phyloP scores from a whole-genome alignment of 2,113 vertebrate species.

The Tylochromis polylepis region DNA sequence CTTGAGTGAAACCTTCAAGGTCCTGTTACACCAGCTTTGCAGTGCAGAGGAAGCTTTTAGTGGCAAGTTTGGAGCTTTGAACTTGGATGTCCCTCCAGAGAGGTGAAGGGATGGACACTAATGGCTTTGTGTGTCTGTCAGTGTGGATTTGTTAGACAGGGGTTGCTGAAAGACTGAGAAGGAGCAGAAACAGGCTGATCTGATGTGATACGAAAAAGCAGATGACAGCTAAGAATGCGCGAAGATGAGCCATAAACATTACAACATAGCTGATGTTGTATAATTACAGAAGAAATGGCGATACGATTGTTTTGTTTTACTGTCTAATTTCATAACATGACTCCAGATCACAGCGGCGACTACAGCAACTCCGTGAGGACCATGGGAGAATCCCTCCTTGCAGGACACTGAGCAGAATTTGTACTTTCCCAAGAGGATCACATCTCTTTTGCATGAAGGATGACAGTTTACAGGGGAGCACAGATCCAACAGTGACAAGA shows the following conservation, averaged over 20 bases:
- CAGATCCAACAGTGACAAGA: constrained; percentile 2
- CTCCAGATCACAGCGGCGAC: not conserved
- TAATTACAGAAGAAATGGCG: not conserved
- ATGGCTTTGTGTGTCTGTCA: not conserved
- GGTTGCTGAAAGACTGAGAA: not conserved
- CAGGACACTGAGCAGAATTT: not conserved
- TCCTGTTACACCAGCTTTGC: constrained; percentile 1
- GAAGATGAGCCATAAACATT: not conserved
- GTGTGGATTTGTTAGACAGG: not conserved
- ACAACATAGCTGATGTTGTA: not conserved
- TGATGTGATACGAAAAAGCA: not conserved
- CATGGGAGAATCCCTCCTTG: not conserved
- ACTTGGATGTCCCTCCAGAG: not conserved
- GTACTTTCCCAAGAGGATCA: constrained; percentile 58
- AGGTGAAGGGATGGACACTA: not conserved
- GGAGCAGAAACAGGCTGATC: not conserved
- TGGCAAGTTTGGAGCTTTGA: constrained; percentile 1
- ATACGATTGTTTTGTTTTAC: not conserved
- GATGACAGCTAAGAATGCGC: not conserved
- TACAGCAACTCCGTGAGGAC: not conserved
- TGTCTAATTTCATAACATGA: not conserved
- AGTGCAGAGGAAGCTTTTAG: not conserved
- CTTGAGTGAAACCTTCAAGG: constrained; percentile 2
- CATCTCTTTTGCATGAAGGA: constrained; percentile 49
- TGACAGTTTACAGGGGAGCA: constrained; percentile 34